Percentiles rank a stretch among this genome's conserved stretches.
Evolutionary conservation across 2,113 vertebrate species (phyloP).

Genomic region (Sula dactylatra): DNA sequence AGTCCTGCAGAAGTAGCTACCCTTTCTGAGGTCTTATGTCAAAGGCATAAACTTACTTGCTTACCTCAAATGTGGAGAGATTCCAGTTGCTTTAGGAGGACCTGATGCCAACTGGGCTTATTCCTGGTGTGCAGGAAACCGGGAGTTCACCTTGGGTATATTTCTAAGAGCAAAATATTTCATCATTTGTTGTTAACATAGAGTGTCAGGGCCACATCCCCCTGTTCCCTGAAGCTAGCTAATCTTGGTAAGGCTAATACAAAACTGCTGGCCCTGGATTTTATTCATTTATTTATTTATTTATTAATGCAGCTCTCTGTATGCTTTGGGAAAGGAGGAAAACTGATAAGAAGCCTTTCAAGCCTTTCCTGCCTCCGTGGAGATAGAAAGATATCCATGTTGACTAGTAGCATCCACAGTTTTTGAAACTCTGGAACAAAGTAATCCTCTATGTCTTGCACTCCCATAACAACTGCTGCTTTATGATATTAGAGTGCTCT

Average conservation of each 20-base stretch:
- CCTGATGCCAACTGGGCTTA: not conserved
- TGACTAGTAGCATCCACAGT: not conserved
- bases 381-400: not conserved
- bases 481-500: not conserved
- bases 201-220: not conserved
- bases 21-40: no score
- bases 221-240: rapidly evolving
- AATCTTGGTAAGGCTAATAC: not conserved
- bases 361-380: not conserved
- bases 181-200: not conserved
- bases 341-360: not conserved
- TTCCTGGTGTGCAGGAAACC: not conserved
- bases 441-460: not conserved
- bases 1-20: not conserved
- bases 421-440: not conserved
- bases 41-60: not conserved
- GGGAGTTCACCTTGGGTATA: not conserved
- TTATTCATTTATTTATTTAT: no score
- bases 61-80: not conserved
- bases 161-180: not conserved
- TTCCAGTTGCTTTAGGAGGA: not conserved
- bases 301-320: not conserved
- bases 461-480: not conserved
- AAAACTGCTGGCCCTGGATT: not conserved
- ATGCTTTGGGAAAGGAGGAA: not conserved